Percentiles rank a stretch among this genome's conserved stretches.
Conservation (phyloP, 2,888 invertebrate genomes). For the Machimus rusticus region DNA sequence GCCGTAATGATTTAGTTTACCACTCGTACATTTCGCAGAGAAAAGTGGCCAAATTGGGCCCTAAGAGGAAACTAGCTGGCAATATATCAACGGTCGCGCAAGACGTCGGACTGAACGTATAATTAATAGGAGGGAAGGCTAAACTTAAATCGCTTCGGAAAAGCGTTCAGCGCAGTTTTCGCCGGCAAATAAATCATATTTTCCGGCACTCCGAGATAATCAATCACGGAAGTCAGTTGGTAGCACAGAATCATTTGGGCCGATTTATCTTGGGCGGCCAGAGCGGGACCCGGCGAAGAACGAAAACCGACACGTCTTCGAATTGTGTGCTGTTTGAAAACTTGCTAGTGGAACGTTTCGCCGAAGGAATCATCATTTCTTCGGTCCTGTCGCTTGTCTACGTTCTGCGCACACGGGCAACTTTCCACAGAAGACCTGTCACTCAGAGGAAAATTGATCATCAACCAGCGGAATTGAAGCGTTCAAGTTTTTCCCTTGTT, state of each 20-base stretch:
- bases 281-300: not conserved
- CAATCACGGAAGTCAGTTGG: conserved; percentile 21
- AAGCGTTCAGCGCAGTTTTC: not conserved
- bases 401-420: not conserved
- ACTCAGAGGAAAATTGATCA: conserved; percentile 18
- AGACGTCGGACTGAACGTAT: not conserved
- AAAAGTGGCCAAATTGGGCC: not conserved
- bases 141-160: not conserved
- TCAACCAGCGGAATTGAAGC: not conserved
- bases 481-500: conserved; percentile 2
- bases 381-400: not conserved
- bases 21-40: not conserved
- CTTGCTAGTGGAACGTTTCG: not conserved
- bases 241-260: not conserved
- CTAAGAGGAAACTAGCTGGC: not conserved
- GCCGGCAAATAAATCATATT: not conserved
- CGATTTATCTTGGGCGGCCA: conserved; percentile 13
- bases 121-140: not conserved
- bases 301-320: not conserved
- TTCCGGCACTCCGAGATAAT: not conserved
- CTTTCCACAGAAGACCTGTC: not conserved
- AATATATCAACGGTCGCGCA: not conserved
- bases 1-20: not conserved
- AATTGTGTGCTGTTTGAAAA: not conserved
- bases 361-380: not conserved